Conservation (phyloP, 2,797 vertebrate genomes). For the Malurus leucopterus region DNA sequence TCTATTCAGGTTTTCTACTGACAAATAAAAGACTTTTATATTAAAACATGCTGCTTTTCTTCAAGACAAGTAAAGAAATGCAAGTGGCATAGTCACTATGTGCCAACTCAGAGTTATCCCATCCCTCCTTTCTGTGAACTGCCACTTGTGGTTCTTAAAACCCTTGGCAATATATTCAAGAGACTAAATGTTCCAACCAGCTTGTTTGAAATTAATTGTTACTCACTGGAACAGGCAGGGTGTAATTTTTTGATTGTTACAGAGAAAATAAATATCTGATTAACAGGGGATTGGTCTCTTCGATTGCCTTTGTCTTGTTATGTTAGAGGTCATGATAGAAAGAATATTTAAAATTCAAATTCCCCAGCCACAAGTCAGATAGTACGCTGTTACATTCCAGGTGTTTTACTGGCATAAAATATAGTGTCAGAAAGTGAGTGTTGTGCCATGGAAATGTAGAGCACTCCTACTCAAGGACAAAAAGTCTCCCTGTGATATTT, state of each 20-base stretch:
- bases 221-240: background rate
- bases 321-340: background rate
- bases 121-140: background rate
- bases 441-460: background rate
- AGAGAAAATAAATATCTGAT: background rate
- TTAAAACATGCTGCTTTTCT: background rate
- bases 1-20: background rate
- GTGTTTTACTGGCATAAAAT: background rate
- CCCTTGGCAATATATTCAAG: background rate
- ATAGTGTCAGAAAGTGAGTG: background rate
- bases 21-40: background rate
- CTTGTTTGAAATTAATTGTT: background rate
- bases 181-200: background rate
- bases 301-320: background rate
- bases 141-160: background rate
- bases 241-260: background rate
- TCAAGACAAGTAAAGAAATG: background rate
- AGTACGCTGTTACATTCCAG: background rate
- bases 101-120: background rate
- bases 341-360: background rate
- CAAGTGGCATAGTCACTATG: rapidly evolving
- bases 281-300: background rate
- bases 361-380: background rate
- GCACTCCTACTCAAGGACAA: background rate
- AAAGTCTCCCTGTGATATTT: background rate